Base-by-base conservation (phyloP, 2,888 invertebrate genomes). In the Oasisia sp. region DNA sequence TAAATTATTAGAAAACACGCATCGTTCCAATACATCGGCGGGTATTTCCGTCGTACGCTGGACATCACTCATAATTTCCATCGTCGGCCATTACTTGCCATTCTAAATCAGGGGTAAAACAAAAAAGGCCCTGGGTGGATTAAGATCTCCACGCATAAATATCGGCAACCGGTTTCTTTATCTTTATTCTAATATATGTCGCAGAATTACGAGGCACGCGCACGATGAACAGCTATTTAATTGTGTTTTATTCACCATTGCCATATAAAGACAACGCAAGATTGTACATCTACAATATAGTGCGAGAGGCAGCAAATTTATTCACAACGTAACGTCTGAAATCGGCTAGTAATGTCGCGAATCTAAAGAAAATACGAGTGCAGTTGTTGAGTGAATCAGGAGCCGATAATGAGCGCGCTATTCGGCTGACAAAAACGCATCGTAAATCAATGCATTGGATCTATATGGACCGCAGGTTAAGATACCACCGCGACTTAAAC, bases 381-480 rank as follows among this genome's bases (percentile, higher is more conserved):
- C 0, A 7, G 27, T n/a, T 74, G 19, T n/a, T 74, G 50, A 27
- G 74, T 74, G n/a, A 74, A 27, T n/a, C n/a, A 74, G 74, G 14
- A 74, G 27, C 74, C 27, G 27, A 19, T 27, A 74, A 74, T n/a
- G 74, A 74, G 27, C 74, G 74, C 74, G 74, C 74, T 0, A 74
- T n/a, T 7, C 74, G 74, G 74, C 74, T 74, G 74, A 74, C 74
- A 74, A 74, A 74, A 74, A 74, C 14, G 27, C 19, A 19, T 74
- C 74, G 74, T 74, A 74, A 74, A 74, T 74, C 74, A 74, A 74
- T 74, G 74, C 19, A 74, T 74, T 27, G 74, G 74, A n/a, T 27
- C 74, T 74, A 74, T 74, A 74, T 74, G 74, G 74, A 74, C 74
- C 74, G 74, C 27, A 19, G 74, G 74, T 74, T 74, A 74, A 74